phyloP scores from a whole-genome alignment of 1,140 invertebrate genomes.

The Caenorhabditis brenneri region DNA sequence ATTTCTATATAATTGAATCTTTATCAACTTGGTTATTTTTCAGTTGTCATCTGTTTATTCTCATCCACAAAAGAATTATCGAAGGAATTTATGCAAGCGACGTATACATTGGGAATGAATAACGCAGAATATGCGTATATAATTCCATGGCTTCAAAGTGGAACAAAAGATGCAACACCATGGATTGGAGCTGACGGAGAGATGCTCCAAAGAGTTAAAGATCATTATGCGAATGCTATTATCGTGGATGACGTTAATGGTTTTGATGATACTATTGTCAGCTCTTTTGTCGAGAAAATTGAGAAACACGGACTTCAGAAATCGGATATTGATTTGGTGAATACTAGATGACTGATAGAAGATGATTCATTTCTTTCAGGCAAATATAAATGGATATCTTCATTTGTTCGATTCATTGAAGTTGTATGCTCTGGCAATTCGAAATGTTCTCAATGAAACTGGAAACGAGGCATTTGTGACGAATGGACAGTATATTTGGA shows the following conservation, averaged over 20 bases:
- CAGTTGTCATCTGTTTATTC: constrained; percentile 68
- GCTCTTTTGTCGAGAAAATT: constrained; percentile 58
- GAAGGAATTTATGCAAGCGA: constrained; percentile 68
- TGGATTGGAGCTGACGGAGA: constrained; percentile 67
- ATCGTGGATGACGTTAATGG: constrained; percentile 71
- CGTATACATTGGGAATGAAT: constrained; percentile 62
- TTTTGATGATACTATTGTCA: constrained; percentile 65
- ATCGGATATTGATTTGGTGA: constrained; percentile 63
- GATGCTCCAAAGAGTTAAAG: constrained; percentile 59
- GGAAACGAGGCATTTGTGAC: constrained; percentile 60
- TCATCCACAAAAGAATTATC: constrained; percentile 68
- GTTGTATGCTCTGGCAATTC: constrained; percentile 66
- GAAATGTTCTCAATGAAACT: constrained; percentile 58
- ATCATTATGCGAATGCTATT: constrained; percentile 63
- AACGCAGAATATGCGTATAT: constrained; percentile 67
- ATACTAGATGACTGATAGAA: neutral
- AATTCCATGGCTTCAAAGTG: constrained; percentile 66
- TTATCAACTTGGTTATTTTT: constrained; percentile 7
- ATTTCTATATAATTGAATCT: neutral
- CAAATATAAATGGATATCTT: constrained; percentile 69
- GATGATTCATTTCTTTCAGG: constrained; percentile 52
- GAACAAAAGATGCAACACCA: constrained; percentile 64
- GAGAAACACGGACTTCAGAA: constrained; percentile 60
- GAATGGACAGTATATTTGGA: constrained; percentile 66
- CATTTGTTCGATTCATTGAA: constrained; percentile 66